Evolutionary conservation across 2,888 invertebrate genomes (phyloP), one percentile per base, ranked within the genome.

Genomic region (Eurytoma adleriae): DNA sequence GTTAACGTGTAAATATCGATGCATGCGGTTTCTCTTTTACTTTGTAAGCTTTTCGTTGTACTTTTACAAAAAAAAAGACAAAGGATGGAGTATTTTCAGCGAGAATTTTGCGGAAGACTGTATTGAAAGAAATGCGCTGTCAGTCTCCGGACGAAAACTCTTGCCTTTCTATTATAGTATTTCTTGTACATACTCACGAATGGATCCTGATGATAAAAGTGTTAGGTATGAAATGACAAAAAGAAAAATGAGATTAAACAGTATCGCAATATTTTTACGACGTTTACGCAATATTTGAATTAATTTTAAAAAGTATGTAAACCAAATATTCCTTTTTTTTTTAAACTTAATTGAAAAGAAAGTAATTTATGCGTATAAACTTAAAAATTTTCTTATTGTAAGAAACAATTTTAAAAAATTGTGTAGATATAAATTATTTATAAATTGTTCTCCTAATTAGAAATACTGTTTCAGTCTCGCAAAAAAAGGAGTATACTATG

Each of bases 131-230:
- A 74, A 70, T 74, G 74, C 59, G 74, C 57, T 70, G 74, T 74
- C 59, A 52, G 69, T 70, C 72, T 77, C 69, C 69, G 72, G 70
- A 78, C 64, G 68, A 71, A 71, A 77, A 73, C 64, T 77, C 54
- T 80, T 77, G 77, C 77, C 77, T 77, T 76, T 68, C 66, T 77
- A 70, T 52, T 68, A 69, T 73, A 69, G 67, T 68, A 76, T 54
- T 80, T 72, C 71, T 68, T 79, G 79, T 74, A 79, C 16, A 79
- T 67, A 78, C 62, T 71, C 70, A 67, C 59, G 13, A 59, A 69
- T 18, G 40, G 18, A 68, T 59, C n/a, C 68, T 48, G 50, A 70
- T 54, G 3, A 73, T 62, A 70, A 67, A 57, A 50, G 27, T 27
- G 66, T 56, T 30, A 27, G 48, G 2, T 20, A 10, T 61, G 59